Evolutionary conservation across 1,140 invertebrate genomes (phyloP).

Genomic region (Oedothorax gibbosus): DNA sequence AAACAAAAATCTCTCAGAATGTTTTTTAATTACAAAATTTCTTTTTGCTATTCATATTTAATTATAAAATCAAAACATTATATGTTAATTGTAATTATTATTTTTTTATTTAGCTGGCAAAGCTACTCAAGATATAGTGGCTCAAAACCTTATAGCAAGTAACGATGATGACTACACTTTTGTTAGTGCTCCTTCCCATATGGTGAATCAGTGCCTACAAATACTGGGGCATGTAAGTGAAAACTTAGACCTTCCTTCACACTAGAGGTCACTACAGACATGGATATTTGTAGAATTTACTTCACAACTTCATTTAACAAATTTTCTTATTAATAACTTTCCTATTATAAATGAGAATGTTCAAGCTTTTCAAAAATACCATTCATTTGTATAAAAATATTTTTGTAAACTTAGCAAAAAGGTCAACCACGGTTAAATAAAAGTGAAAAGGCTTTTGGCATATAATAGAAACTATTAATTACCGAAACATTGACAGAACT

Average conservation of each 20-base stretch:
- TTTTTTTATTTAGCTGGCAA: conserved; percentile 28
- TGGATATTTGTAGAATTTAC: background rate
- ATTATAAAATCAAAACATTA: background rate
- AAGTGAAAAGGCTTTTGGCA: no score
- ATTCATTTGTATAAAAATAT: no score
- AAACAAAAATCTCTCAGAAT: no score
- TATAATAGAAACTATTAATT: no score
- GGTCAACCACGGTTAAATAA: no score
- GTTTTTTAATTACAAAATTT: no score
- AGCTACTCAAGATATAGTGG: conserved; percentile 41
- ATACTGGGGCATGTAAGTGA: conserved; percentile 46
- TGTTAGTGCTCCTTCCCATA: conserved; percentile 14
- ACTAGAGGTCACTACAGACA: background rate
- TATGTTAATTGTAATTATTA: background rate
- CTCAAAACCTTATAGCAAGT: background rate
- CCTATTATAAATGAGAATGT: no score
- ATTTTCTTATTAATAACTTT: no score
- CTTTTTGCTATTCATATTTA: background rate
- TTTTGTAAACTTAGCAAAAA: no score
- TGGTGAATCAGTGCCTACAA: conserved; percentile 36
- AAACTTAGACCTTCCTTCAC: background rate
- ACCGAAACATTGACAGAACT: no score
- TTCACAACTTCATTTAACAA: no score
- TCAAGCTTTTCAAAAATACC: no score
- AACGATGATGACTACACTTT: background rate